Evolutionary conservation across 2,888 invertebrate genomes (phyloP).

Genomic region (Eulithis testata): DNA sequence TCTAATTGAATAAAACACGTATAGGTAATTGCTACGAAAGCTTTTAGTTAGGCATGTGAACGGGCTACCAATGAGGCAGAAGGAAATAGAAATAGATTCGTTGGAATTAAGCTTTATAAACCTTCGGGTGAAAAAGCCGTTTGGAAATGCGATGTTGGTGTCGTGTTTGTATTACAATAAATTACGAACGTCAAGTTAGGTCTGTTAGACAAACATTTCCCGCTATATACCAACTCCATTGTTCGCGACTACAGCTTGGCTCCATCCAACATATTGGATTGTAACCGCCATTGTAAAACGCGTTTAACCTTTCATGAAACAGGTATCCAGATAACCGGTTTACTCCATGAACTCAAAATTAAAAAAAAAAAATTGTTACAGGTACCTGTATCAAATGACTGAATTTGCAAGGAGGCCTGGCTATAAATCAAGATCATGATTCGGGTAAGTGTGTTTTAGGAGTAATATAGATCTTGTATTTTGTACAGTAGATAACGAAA

Average conservation of each 20-base stretch:
- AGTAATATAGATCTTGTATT: not conserved
- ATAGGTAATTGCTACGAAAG: constrained; percentile 48
- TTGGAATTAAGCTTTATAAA: constrained; percentile 43
- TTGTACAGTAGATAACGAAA: not conserved
- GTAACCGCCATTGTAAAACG: constrained; percentile 35
- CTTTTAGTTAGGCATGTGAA: constrained; percentile 17
- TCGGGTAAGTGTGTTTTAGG: constrained; percentile 60
- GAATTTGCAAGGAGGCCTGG: constrained; percentile 44
- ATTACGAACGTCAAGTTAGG: constrained; percentile 65
- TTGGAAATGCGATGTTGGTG: constrained; percentile 63
- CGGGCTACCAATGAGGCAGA: constrained; percentile 44
- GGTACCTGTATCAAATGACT: constrained; percentile 62
- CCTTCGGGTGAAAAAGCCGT: constrained; percentile 53
- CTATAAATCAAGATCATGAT: constrained; percentile 62
- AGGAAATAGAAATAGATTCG: constrained; percentile 42
- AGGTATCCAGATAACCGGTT: not conserved
- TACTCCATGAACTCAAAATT: not conserved
- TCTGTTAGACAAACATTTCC: constrained; percentile 66
- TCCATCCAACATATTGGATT: constrained; percentile 44
- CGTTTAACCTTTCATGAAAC: constrained; percentile 24
- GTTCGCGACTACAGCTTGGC: constrained; percentile 51
- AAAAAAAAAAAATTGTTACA: too few relatives aligned
- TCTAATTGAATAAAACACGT: constrained; percentile 41
- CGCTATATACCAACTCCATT: constrained; percentile 62
- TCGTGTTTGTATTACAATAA: constrained; percentile 71